Conservation (phyloP, 53 echinoderm and acorn worm genomes). For the Crossaster papposus region DNA sequence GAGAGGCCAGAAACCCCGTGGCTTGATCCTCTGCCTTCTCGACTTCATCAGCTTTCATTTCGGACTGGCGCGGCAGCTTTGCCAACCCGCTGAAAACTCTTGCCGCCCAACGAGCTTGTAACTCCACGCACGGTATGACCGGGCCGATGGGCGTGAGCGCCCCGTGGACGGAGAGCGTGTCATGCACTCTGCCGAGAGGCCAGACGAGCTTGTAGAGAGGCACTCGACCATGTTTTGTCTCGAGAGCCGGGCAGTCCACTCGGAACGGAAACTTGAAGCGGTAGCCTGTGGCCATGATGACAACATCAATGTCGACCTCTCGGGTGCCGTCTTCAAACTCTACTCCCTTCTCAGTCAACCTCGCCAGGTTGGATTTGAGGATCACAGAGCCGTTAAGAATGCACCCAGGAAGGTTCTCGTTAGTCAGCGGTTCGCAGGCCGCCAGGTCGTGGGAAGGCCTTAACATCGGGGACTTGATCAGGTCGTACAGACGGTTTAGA, state of each 20-base stretch:
- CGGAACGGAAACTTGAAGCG: constrained; percentile 69
- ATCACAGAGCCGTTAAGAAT: constrained; percentile 65
- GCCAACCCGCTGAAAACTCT: constrained; percentile 73
- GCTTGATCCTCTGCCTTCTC: constrained; percentile 43
- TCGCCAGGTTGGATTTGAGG: constrained; percentile 58
- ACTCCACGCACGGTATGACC: constrained; percentile 58
- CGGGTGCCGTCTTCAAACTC: constrained; percentile 71
- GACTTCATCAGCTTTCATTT: constrained; percentile 70
- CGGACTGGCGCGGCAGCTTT: constrained; percentile 48
- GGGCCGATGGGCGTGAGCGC: constrained; percentile 64
- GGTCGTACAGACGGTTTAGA: constrained; percentile 13
- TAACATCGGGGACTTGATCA: constrained; percentile 13
- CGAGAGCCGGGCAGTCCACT: constrained; percentile 48
- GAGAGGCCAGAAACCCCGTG: constrained; percentile 65
- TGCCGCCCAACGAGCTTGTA: constrained; percentile 76
- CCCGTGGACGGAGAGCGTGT: constrained; percentile 67
- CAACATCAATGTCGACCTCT: constrained; percentile 73
- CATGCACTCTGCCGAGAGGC: constrained; percentile 50
- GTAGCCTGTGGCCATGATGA: constrained; percentile 81
- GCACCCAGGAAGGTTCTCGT: constrained; percentile 61
- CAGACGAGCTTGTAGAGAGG: constrained; percentile 70
- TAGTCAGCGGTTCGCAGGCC: constrained; percentile 58
- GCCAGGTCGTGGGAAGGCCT: constrained; percentile 32
- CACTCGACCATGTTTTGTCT: constrained; percentile 51
- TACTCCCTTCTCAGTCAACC: constrained; percentile 64